Percentiles rank a stretch among this genome's conserved stretches.
These are phyloP conservation scores for Panulirus ornatus DNA, from an alignment of 1,140 invertebrate species.

Conservation along the genomic window DNA sequence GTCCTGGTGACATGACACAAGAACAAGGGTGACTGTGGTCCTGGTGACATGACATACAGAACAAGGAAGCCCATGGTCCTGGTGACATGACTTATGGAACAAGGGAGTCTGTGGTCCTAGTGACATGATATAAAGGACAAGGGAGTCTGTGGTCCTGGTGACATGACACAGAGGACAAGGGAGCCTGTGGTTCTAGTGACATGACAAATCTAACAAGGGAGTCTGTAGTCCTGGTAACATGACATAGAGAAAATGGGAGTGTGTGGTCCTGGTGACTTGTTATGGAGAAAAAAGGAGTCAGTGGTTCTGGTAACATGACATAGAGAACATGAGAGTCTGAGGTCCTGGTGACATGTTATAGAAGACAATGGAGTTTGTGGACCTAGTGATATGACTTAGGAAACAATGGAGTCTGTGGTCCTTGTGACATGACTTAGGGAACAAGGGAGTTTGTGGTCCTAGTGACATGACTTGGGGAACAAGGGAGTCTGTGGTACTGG, in stretches of 20 bases:
- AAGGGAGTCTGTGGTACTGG: not conserved
- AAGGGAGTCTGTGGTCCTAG: slow-evolving; percentile 1
- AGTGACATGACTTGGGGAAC: not conserved
- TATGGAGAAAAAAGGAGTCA: not conserved
- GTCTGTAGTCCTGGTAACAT: slow-evolving; percentile 3
- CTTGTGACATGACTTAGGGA: slow-evolving; percentile 10
- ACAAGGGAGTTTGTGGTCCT: slow-evolving; percentile 1
- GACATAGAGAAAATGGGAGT: not conserved
- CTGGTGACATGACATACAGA: slow-evolving; percentile 10
- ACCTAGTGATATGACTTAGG: not conserved
- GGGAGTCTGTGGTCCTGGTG: slow-evolving; percentile 4
- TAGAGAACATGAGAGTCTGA: not conserved
- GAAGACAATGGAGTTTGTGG: not conserved
- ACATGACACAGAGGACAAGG: slow-evolving; percentile 4
- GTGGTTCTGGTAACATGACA: slow-evolving; percentile 11
- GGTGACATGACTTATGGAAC: not conserved
- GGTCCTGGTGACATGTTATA: not conserved
- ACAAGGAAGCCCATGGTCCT: not conserved
- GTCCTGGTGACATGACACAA: slow-evolving; percentile 1
- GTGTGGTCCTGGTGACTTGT: slow-evolving; percentile 1
- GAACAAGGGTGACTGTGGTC: slow-evolving; percentile 3
- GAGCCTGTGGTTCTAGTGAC: not conserved
- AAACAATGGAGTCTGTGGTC: not conserved
- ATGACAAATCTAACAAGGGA: not conserved
- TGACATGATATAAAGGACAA: not conserved